phyloP scores from a whole-genome alignment of 2,797 vertebrate species.

The Acanthiza pusilla region DNA sequence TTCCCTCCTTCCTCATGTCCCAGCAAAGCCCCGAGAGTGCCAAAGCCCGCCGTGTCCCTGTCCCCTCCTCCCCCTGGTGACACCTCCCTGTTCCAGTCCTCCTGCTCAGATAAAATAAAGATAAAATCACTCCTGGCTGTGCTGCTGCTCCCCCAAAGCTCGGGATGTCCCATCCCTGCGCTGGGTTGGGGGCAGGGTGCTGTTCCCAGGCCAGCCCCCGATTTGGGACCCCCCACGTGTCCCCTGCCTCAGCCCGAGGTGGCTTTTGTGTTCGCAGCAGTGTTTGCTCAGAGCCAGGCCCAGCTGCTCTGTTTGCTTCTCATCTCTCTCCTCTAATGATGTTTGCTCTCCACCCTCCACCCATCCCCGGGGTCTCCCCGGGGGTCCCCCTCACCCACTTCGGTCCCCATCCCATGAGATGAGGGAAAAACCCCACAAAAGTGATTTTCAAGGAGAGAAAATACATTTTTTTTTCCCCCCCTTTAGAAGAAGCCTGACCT shows the following conservation, averaged over 20 bases:
- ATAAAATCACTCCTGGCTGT: neutral
- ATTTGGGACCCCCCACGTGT: neutral
- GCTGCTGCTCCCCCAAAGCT: neutral
- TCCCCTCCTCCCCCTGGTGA: accelerated
- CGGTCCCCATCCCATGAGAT: neutral
- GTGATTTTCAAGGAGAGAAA: neutral
- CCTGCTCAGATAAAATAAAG: neutral
- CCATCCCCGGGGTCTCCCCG: neutral
- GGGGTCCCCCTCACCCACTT: neutral
- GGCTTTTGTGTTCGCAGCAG: conserved; percentile 6
- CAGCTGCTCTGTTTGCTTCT: conserved; percentile 68
- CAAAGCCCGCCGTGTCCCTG: accelerated
- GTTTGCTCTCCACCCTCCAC: conserved; percentile 47
- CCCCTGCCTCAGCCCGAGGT: neutral
- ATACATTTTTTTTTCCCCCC: neutral
- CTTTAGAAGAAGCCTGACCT: neutral
- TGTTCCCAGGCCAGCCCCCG: accelerated
- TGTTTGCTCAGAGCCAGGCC: conserved; percentile 60
- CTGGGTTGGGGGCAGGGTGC: neutral
- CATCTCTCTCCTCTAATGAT: conserved; percentile 67
- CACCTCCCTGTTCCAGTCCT: neutral
- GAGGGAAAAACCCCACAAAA: neutral
- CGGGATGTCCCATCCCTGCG: accelerated
- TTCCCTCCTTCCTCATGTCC: neutral
- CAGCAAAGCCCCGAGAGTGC: neutral